phyloP scores from a whole-genome alignment of 2,888 invertebrate species.

The Malthinus flaveolus region DNA sequence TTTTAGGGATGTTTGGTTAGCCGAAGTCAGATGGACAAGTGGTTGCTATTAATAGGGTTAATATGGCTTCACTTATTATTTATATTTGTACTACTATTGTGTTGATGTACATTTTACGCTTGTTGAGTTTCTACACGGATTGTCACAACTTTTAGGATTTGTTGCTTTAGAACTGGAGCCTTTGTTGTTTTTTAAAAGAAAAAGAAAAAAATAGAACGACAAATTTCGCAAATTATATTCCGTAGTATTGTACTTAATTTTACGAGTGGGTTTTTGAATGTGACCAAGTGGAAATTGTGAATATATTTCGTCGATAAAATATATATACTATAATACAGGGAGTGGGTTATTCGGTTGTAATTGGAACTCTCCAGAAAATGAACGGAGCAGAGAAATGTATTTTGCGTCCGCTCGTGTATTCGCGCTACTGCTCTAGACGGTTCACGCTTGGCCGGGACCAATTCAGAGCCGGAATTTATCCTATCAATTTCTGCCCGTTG shows the following conservation, averaged over 20 bases:
- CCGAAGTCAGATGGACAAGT: constrained; percentile 55
- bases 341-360: constrained; percentile 24
- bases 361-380: constrained; percentile 30
- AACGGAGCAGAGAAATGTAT: constrained; percentile 30
- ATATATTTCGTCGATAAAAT: constrained; percentile 14
- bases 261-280: constrained; percentile 4
- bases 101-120: constrained; percentile 22
- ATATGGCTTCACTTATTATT: constrained; percentile 48
- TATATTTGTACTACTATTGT: constrained; percentile 37
- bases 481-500: constrained; percentile 67
- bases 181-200: not conserved
- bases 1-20: constrained; percentile 41
- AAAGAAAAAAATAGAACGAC: not conserved
- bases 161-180: no score
- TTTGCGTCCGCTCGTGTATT: constrained; percentile 30
- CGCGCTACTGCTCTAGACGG: constrained; percentile 47
- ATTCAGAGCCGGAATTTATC: constrained; percentile 67
- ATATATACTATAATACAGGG: constrained; percentile 10
- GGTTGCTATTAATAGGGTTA: constrained; percentile 53
- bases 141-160: not conserved
- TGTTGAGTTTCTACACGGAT: constrained; percentile 15
- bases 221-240: not conserved
- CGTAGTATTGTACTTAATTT: not conserved
- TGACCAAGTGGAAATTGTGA: constrained; percentile 3
- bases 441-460: constrained; percentile 63